A percentile compares a stretch with the other conserved stretches of the same genome.
These are phyloP conservation scores for Gobio gobio DNA, from an alignment of 2,113 vertebrate genomes.

Conservation along the genomic window DNA sequence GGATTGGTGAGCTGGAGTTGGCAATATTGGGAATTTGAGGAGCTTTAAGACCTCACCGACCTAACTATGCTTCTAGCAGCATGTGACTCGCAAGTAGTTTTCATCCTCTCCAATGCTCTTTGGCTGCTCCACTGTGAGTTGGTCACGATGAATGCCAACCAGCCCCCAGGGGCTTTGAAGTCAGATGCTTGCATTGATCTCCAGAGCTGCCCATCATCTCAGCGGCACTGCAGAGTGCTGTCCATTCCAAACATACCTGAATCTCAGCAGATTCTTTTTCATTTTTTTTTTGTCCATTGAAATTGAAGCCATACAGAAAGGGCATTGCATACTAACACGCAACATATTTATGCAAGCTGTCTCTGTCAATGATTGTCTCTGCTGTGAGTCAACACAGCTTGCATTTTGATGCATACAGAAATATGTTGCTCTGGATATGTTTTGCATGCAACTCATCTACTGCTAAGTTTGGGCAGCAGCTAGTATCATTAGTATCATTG, in stretches of 20 bases:
- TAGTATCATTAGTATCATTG: not conserved
- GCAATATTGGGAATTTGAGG: not conserved
- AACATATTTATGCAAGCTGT: constrained; percentile 14
- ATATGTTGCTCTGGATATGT: constrained; percentile 12
- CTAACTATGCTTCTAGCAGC: not conserved
- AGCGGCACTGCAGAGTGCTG: constrained; percentile 23
- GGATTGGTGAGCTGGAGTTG: constrained; percentile 1
- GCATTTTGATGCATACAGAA: constrained; percentile 11
- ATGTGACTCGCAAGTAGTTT: constrained; percentile 40
- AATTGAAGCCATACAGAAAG: not conserved
- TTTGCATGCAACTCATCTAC: not conserved
- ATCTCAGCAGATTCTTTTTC: not conserved
- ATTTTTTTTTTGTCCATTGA: not conserved
- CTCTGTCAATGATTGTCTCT: not conserved
- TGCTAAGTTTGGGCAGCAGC: constrained; percentile 5
- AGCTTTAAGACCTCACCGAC: not conserved
- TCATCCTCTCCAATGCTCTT: constrained; percentile 30
- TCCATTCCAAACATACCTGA: constrained; percentile 33
- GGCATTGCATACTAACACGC: not conserved
- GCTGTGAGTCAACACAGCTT: constrained; percentile 23
- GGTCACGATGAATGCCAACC: constrained; percentile 53
- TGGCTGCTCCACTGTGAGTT: constrained; percentile 12
- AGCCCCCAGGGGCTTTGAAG: constrained; percentile 43
- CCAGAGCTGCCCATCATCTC: constrained; percentile 53
- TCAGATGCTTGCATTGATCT: constrained; percentile 55